Percentiles rank a stretch among this genome's conserved stretches.
phyloP scores from a whole-genome alignment of 2,888 invertebrate species.

The Phyllotreta cruciferae region DNA sequence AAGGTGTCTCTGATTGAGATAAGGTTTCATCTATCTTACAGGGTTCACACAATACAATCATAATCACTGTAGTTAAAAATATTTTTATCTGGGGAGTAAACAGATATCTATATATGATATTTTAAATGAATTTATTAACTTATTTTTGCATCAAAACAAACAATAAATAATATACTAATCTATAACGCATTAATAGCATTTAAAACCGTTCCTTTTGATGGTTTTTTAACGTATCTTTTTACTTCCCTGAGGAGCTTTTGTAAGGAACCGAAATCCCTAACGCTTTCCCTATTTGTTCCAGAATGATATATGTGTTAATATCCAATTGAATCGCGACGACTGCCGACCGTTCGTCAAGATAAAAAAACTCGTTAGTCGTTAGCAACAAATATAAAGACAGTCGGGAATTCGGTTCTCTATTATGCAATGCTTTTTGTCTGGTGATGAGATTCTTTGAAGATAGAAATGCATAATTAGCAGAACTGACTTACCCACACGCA shows the following conservation, averaged over 20 bases:
- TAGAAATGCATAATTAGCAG: constrained; percentile 44
- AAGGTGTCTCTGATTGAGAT: too few relatives aligned
- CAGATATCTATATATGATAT: too few relatives aligned
- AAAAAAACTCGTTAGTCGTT: constrained; percentile 31
- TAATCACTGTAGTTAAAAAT: too few relatives aligned
- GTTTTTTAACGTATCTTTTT: too few relatives aligned
- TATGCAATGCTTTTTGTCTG: constrained; percentile 41
- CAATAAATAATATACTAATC: too few relatives aligned
- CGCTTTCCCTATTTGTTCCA: constrained; percentile 61
- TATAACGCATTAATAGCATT: too few relatives aligned
- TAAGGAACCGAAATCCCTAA: constrained; percentile 56
- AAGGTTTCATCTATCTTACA: too few relatives aligned
- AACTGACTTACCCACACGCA: constrained; percentile 42
- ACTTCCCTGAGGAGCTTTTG: constrained; percentile 16
- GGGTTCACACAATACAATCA: too few relatives aligned
- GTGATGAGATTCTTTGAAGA: constrained; percentile 26
- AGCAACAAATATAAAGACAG: constrained; percentile 44
- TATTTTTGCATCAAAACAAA: too few relatives aligned
- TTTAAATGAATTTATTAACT: too few relatives aligned
- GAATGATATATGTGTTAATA: constrained; percentile 71
- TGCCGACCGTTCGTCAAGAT: constrained; percentile 39
- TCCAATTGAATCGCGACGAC: constrained; percentile 61
- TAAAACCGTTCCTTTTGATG: too few relatives aligned
- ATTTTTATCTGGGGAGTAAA: too few relatives aligned
- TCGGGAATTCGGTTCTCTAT: constrained; percentile 56